These are phyloP conservation scores for Synergus gifuensis DNA, from an alignment of 2,888 invertebrate genomes.

Conservation along the genomic window DNA sequence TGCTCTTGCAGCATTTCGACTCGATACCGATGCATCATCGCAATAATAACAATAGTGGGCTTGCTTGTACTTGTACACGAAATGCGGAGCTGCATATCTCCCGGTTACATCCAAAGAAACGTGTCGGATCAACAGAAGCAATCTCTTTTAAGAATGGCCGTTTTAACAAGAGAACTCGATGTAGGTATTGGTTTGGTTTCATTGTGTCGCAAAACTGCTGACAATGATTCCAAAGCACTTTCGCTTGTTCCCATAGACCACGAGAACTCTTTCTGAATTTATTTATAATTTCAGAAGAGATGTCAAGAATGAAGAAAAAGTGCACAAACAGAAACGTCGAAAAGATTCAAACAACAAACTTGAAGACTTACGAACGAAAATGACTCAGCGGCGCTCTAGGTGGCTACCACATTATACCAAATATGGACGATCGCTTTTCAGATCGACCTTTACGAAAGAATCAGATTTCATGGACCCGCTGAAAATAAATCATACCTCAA, in stretches of 20 bases:
- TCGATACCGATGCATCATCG: slow-evolving; percentile 31
- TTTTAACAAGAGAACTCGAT: slow-evolving; percentile 19
- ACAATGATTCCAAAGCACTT: slow-evolving; percentile 31
- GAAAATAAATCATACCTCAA: neutral
- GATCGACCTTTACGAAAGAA: neutral
- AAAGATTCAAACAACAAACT: neutral
- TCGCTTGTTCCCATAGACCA: slow-evolving; percentile 4
- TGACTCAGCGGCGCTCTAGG: neutral
- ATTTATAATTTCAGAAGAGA: neutral
- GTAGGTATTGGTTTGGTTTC: neutral
- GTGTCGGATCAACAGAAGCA: slow-evolving; percentile 33
- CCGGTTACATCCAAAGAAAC: neutral
- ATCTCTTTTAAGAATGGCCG: slow-evolving; percentile 29
- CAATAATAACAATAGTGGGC: slow-evolving; percentile 20
- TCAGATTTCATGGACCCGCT: neutral
- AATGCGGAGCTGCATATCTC: slow-evolving; percentile 3
- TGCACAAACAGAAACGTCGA: neutral
- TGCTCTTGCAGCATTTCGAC: slow-evolving; percentile 35
- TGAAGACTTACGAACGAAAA: neutral
- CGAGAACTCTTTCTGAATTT: neutral
- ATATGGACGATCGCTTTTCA: slow-evolving; percentile 18
- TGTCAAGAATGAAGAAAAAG: neutral
- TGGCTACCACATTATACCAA: neutral
- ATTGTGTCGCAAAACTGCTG: slow-evolving; percentile 29
- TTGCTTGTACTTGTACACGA: slow-evolving; percentile 20